Percentiles rank a stretch among this genome's conserved stretches.
These are phyloP conservation scores for Scrobipalpa costella DNA, from an alignment of 2,888 invertebrate genomes.

Conservation along the genomic window DNA sequence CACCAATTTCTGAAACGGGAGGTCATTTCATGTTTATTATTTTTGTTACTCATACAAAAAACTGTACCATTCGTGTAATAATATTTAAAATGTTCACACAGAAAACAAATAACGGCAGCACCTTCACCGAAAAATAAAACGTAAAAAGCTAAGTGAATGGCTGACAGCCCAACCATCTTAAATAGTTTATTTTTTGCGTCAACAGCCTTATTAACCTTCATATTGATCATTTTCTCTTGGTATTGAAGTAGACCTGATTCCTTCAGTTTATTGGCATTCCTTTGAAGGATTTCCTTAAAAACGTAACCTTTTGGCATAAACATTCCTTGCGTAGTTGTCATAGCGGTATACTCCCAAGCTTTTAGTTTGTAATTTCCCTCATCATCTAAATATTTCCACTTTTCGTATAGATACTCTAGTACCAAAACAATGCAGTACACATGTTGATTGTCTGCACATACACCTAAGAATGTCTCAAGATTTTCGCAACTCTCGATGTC, in stretches of 20 bases:
- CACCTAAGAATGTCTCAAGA: not conserved
- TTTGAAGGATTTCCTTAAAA: slow-evolving; percentile 1
- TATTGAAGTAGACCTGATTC: not conserved
- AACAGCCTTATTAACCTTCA: not conserved
- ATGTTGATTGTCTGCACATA: not conserved
- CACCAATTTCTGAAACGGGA: no score
- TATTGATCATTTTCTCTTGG: not conserved
- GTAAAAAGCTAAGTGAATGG: not conserved
- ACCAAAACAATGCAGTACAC: not conserved
- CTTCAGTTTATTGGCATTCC: not conserved
- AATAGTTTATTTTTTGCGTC: not conserved
- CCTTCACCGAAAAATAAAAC: not conserved
- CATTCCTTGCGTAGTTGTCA: not conserved
- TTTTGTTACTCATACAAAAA: no score
- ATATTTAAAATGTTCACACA: not conserved
- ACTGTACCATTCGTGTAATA: no score
- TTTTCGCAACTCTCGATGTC: not conserved
- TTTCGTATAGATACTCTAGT: not conserved
- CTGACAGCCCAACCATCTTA: not conserved
- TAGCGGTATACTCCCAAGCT: not conserved
- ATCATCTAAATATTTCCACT: slow-evolving; percentile 5
- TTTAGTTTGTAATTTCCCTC: slow-evolving; percentile 1
- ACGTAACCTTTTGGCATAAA: not conserved
- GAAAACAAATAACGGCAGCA: not conserved
- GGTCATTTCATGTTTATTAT: no score